Base-by-base conservation (phyloP, 1,140 invertebrate genomes). In the Lineus longissimus region DNA sequence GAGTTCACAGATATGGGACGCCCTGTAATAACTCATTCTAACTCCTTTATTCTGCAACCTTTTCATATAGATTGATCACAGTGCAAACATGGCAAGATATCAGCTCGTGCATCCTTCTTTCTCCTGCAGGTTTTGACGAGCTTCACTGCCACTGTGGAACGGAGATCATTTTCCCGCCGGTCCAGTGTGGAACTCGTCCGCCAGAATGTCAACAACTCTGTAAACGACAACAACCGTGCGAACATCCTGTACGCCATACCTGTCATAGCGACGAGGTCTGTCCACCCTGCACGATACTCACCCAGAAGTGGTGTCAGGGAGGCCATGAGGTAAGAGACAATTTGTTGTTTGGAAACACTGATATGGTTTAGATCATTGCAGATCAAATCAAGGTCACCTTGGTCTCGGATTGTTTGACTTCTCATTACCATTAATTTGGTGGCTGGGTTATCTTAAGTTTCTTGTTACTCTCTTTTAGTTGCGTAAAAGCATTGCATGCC, bases 271-370 rank as follows among this genome's bases (percentile, higher is more conserved):
- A 88, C 19, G 77, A 85, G 0, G 61, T 66, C 33, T 98, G 96
- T 81, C 94, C 95, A n/a, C 95, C 94, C 4, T 98, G 95, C 82
- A 91, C 92, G 25, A 88, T 92, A 47, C 86, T 97, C 30, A 93
- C 91, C 19, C 86, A 89, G 63, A 93, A 92, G 77, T 89, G 87
- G 82, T 98, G 95, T 77, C 88, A 92, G 75, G 94, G 95, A 1
- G 84, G 87, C 17, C 95, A 98, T 78, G 93, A 96, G 82, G 87
- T 89, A 65, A 67, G 77, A 69, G 60, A 41, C 41, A 43, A 43
- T 13, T 41, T n/a, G n/a, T n/a, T n/a, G 57, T 58, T 62, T 67
- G 55, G 22, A 30, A 55, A 13, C 11, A 40, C 56, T 51, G 19
- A 4, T 33, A 33, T 30, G 0, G 22, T 57, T 17, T 61, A 13